A percentile compares a stretch with the other conserved stretches of the same genome.
Conservation (phyloP, 2,888 invertebrate species). For the Eudemis profundana region DNA sequence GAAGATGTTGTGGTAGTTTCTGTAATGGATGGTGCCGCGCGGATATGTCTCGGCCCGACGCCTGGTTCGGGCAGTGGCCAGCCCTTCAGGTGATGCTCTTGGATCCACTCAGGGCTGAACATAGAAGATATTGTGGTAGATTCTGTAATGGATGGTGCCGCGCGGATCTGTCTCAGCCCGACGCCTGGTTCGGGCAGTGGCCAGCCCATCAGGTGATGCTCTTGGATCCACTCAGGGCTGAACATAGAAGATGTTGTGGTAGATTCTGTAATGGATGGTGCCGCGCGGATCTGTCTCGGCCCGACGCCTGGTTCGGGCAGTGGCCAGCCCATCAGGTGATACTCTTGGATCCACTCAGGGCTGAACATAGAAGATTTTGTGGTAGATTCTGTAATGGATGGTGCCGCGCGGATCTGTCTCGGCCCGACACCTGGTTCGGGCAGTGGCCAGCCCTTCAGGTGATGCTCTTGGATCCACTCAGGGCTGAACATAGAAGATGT, state of each 20-base stretch:
- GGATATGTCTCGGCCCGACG: neutral
- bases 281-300: neutral
- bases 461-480: neutral
- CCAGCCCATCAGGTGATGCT: neutral
- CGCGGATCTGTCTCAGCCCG: neutral
- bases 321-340: neutral
- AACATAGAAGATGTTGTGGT: neutral
- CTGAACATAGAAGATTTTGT: neutral
- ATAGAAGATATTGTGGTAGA: neutral
- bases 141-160: neutral
- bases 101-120: neutral
- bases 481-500: neutral
- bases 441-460: neutral
- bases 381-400: neutral
- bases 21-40: neutral
- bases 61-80: neutral
- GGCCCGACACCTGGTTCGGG: neutral
- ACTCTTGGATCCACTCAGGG: neutral
- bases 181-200: neutral
- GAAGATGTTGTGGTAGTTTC: neutral
- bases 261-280: neutral
- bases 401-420: neutral
- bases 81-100: neutral
- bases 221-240: slow-evolving; percentile 1
- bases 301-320: neutral